Conservation (phyloP, 2,797 vertebrate genomes). For the Florisuga fusca region DNA sequence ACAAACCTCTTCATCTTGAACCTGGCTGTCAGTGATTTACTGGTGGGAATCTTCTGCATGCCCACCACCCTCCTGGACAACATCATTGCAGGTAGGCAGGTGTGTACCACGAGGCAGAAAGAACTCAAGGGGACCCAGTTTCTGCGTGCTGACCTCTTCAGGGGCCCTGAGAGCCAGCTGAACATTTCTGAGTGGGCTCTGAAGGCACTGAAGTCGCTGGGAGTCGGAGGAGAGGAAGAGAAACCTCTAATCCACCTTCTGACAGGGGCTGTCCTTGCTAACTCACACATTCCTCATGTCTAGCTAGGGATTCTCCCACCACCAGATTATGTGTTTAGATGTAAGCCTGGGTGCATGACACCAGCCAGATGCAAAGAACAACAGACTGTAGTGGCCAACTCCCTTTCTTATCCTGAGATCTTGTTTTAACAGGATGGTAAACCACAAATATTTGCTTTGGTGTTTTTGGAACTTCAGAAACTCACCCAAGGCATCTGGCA, state of each 20-base stretch:
- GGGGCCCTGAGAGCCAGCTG: rapidly evolving
- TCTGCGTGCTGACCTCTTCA: not conserved
- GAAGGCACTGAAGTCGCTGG: rapidly evolving
- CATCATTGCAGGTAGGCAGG: conserved; percentile 89
- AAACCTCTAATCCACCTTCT: not conserved
- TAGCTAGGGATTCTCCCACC: not conserved
- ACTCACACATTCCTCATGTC: not conserved
- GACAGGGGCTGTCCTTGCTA: not conserved
- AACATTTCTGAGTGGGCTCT: rapidly evolving
- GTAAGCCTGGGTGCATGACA: not conserved
- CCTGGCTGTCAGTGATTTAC: conserved; percentile 90
- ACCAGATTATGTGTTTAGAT: not conserved
- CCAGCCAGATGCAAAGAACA: not conserved
- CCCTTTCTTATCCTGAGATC: not conserved
- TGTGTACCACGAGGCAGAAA: rapidly evolving
- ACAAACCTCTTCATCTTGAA: conserved; percentile 95
- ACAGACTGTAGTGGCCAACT: rapidly evolving
- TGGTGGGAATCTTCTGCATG: conserved; percentile 97
- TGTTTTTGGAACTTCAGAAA: not conserved
- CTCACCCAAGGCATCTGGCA: rapidly evolving
- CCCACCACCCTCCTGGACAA: conserved; percentile 93
- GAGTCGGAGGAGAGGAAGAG: not conserved
- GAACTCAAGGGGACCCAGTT: rapidly evolving
- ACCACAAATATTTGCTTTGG: not conserved
- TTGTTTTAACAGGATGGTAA: rapidly evolving